Evolutionary conservation across 1,140 invertebrate species (phyloP).

Genomic region (Zaprionus taronus): DNA sequence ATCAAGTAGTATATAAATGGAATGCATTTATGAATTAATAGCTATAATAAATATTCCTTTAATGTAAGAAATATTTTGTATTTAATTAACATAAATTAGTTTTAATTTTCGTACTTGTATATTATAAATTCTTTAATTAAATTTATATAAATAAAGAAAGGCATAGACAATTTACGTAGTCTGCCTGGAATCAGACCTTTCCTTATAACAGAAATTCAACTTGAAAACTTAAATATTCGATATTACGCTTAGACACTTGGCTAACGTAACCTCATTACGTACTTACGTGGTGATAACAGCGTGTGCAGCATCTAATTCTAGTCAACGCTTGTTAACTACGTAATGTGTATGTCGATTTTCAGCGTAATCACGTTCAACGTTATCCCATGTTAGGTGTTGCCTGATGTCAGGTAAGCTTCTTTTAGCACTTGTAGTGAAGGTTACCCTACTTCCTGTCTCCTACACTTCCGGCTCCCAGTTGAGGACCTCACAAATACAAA

Average conservation of each 20-base stretch:
- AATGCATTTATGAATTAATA: too few relatives aligned
- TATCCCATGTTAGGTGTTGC: constrained; percentile 60
- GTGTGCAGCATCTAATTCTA: too few relatives aligned
- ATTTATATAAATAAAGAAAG: too few relatives aligned
- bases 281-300: neutral
- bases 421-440: constrained; percentile 34
- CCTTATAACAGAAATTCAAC: neutral
- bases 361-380: constrained; percentile 39
- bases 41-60: too few relatives aligned
- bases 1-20: too few relatives aligned
- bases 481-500: constrained; percentile 3
- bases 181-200: too few relatives aligned
- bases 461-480: neutral
- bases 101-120: too few relatives aligned
- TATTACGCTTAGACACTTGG: neutral
- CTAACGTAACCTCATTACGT: neutral
- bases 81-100: neutral
- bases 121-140: too few relatives aligned
- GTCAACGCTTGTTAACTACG: constrained; percentile 44
- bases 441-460: neutral
- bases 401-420: constrained; percentile 64
- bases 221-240: neutral
- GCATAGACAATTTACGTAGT: too few relatives aligned
- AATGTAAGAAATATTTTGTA: neutral
- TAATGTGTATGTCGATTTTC: constrained; percentile 51